Percentiles rank a stretch among this genome's conserved stretches.
These are phyloP conservation scores for Pedetes capensis DNA, from an alignment of 2,113 vertebrate species.

Conservation along the genomic window DNA sequence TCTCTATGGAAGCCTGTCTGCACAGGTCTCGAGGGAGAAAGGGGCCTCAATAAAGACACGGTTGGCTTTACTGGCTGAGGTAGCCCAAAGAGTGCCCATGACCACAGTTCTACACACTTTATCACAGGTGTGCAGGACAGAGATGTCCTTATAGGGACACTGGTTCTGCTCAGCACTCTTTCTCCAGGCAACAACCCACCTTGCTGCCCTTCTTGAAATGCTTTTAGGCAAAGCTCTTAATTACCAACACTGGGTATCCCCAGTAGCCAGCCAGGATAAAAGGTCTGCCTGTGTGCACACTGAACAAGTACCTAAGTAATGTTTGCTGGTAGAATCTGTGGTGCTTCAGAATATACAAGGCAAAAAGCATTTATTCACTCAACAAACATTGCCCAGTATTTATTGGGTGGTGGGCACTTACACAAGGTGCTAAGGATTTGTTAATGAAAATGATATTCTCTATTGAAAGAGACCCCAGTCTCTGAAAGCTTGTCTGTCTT, in stretches of 20 bases:
- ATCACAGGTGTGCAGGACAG: background rate
- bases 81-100: background rate
- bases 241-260: background rate
- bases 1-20: background rate
- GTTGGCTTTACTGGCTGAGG: fast-evolving
- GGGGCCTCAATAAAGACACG: background rate
- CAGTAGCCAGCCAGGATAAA: background rate
- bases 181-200: background rate
- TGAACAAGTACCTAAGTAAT: background rate
- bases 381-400: background rate
- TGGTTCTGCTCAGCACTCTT: background rate
- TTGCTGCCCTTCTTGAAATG: background rate
- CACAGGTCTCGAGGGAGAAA: background rate
- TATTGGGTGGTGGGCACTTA: background rate
- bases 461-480: background rate
- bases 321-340: background rate
- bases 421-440: background rate
- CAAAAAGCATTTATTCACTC: background rate
- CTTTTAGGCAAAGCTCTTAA: background rate
- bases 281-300: background rate
- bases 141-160: background rate
- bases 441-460: background rate
- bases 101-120: background rate
- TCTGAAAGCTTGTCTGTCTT: background rate
- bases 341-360: background rate